Percentiles rank a stretch among this genome's conserved stretches.
Conservation (phyloP, 2,797 vertebrate species). For the Pelodytes ibericus region DNA sequence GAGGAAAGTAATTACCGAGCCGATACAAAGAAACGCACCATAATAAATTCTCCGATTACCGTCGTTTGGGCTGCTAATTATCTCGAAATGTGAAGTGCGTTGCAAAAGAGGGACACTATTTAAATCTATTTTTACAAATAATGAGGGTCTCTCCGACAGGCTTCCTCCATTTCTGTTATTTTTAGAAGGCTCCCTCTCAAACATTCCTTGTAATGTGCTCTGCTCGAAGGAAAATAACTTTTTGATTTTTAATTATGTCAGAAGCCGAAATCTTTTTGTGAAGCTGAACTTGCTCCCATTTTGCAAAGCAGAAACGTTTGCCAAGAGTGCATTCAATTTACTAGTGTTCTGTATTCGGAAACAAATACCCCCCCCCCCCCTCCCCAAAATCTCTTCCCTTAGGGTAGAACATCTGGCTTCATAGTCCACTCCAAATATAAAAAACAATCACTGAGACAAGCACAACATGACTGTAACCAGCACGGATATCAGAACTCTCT, state of each 20-base stretch:
- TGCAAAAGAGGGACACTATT: background rate
- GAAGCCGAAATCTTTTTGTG: background rate
- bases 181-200: background rate
- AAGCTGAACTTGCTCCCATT: background rate
- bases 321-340: background rate
- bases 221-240: background rate
- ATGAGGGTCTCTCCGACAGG: background rate
- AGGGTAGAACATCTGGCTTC: conserved; percentile 30
- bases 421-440: background rate
- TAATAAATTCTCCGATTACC: background rate
- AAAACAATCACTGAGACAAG: background rate
- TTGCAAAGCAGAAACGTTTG: background rate
- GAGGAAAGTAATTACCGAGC: background rate
- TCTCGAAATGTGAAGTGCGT: background rate
- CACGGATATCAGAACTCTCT: too few relatives aligned
- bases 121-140: background rate
- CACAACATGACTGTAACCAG: background rate
- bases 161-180: background rate
- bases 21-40: background rate
- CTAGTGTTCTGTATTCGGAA: background rate
- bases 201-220: background rate
- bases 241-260: background rate
- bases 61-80: background rate
- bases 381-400: conserved; percentile 9
- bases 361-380: background rate